These are phyloP conservation scores for Pagrus major DNA, from an alignment of 2,113 vertebrate species.

Conservation along the genomic window DNA sequence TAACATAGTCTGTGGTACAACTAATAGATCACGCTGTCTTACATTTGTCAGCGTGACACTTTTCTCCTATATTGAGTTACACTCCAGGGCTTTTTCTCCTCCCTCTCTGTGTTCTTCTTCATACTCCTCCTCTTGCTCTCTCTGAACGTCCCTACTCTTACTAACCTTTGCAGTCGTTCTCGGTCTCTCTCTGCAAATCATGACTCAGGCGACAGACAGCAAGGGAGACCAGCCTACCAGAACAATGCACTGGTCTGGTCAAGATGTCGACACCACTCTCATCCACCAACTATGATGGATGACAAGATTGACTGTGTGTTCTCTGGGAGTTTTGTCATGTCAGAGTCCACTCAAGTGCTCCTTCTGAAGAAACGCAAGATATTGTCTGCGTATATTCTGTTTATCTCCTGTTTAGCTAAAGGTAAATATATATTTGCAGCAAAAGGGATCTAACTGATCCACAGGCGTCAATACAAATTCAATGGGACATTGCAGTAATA, in stretches of 20 bases:
- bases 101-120: conserved; percentile 41
- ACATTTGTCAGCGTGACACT: conserved; percentile 86
- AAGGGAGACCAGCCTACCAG: conserved; percentile 41
- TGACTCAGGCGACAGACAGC: conserved; percentile 31
- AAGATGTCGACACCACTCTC: conserved; percentile 33
- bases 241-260: conserved; percentile 52
- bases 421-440: background rate
- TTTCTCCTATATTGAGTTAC: conserved; percentile 85
- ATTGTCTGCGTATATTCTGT: background rate
- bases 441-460: background rate
- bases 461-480: background rate
- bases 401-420: background rate
- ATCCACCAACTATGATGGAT: conserved; percentile 69
- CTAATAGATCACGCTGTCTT: conserved; percentile 80
- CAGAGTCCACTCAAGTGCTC: background rate
- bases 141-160: conserved; percentile 13
- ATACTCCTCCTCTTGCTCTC: conserved; percentile 29
- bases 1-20: conserved; percentile 83
- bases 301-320: conserved; percentile 52
- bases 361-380: background rate
- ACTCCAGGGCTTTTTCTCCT: conserved; percentile 79
- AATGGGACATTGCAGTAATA: background rate
- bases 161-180: conserved; percentile 30
- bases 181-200: conserved; percentile 11
- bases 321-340: conserved; percentile 19